Conservation (phyloP, 2,113 vertebrate species). For the Lucifuga dentata region DNA sequence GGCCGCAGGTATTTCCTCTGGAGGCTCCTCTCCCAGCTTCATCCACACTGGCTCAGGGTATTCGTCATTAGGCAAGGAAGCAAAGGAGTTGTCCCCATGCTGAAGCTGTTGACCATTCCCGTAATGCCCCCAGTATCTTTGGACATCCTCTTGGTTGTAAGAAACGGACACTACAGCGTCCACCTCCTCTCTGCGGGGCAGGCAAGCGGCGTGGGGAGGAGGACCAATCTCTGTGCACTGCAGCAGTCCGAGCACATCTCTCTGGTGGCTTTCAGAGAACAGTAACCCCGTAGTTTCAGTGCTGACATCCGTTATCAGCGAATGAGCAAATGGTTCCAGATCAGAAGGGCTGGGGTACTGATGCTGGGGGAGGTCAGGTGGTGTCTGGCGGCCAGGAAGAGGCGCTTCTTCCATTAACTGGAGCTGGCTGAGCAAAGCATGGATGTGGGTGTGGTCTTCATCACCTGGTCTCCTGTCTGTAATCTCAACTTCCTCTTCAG, state of each 20-base stretch:
- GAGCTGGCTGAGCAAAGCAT: slow-evolving; percentile 83
- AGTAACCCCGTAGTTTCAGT: slow-evolving; percentile 84
- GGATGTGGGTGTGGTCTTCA: slow-evolving; percentile 80
- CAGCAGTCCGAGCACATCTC: slow-evolving; percentile 86
- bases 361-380: neutral
- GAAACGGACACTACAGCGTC: slow-evolving; percentile 78
- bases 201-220: slow-evolving; percentile 8
- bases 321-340: slow-evolving; percentile 22
- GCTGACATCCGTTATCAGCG: slow-evolving; percentile 15
- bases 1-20: slow-evolving; percentile 54
- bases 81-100: slow-evolving; percentile 48
- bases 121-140: slow-evolving; percentile 68
- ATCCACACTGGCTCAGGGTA: slow-evolving; percentile 75
- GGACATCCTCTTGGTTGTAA: slow-evolving; percentile 69
- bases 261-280: slow-evolving; percentile 84
- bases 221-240: slow-evolving; percentile 66
- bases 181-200: slow-evolving; percentile 50
- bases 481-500: slow-evolving; percentile 8
- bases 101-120: slow-evolving; percentile 23
- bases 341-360: slow-evolving; percentile 68
- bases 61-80: slow-evolving; percentile 69
- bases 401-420: slow-evolving; percentile 71
- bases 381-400: neutral
- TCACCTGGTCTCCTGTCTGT: slow-evolving; percentile 42
- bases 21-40: slow-evolving; percentile 62